Base-by-base conservation (phyloP, 2,797 vertebrate genomes). In the Taenioides sp. region DNA sequence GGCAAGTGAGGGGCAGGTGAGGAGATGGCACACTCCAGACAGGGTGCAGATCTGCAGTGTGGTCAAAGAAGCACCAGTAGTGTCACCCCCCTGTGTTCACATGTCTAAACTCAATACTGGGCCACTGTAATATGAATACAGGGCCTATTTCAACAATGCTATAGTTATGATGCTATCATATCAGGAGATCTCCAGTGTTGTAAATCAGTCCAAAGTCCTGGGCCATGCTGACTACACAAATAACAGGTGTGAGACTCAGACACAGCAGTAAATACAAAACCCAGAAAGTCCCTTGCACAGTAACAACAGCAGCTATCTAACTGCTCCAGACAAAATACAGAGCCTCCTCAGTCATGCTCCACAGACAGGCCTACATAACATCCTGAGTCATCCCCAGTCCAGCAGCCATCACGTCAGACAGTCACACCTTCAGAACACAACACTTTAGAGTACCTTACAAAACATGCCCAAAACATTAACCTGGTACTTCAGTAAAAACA, bases 311-410 rank as follows among this genome's bases (percentile, higher is more conserved):
- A 65, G 78, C 73, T 66, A 74, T 80, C 75, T 75, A 62, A 58
- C 77, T 81, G 43, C 65, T 80, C 43, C 61, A 85, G 84, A 20
- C 82, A 82, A 83, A 83, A 88, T 78, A 86, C 73, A 76, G 17
- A 75, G 71, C 55, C 60, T 52, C 58, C 60, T 52, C 70, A 83
- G 63, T 79, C 63, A 62, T 25, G 65, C 67, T 75, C 65, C 67
- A 40, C 52, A 60, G 27, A 69, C 54, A 69, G 50, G 47, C 67
- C 47, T 54, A 60, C 54, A 62, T 49, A 65, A n/a, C 75, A 77
- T 72, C 64, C 73, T 90, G 77, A 84, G 80, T 92, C 89, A 91
- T 81, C 72, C 10, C 84, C 86, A 63, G 76, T 63, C 27, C 28
- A 20, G 4, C 66, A 74, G 70, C 63, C 76, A 20, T 85, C 77